These are phyloP conservation scores for Calameuta idolon DNA, from an alignment of 2,888 invertebrate species.

Conservation along the genomic window DNA sequence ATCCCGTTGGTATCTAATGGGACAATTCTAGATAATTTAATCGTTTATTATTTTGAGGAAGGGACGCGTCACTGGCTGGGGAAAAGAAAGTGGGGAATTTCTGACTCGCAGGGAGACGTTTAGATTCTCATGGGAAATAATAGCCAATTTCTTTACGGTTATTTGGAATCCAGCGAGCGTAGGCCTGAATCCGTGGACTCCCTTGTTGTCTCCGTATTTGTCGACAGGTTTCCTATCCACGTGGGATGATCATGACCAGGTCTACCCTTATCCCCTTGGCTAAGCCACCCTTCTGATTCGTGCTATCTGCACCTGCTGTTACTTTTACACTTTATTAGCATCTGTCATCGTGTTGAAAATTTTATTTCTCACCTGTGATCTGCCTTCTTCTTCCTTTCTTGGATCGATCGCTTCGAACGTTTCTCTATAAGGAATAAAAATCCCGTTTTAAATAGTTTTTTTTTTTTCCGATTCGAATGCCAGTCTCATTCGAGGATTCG, in stretches of 20 bases:
- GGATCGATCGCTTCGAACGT: not conserved
- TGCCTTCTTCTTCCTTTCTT: not conserved
- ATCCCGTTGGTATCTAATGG: not conserved
- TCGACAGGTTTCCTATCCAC: not conserved
- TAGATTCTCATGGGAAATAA: not conserved
- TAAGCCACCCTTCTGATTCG: not conserved
- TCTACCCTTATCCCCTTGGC: not conserved
- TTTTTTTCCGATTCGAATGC: not conserved
- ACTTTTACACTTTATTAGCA: constrained; percentile 7
- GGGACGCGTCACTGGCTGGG: not conserved
- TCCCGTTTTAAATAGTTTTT: not conserved
- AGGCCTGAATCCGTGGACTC: not conserved
- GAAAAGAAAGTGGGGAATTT: not conserved
- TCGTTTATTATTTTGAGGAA: not conserved
- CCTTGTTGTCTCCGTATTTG: not conserved
- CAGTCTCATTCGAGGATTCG: not conserved
- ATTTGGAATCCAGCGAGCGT: not conserved
- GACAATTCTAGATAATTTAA: not conserved
- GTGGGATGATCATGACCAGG: not conserved
- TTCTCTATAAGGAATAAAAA: not conserved
- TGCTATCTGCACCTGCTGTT: not conserved
- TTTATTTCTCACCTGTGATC: not conserved
- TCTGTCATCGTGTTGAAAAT: not conserved
- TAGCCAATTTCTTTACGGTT: not conserved
- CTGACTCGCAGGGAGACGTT: not conserved